A percentile compares a stretch with the other conserved stretches of the same genome.
Conservation (phyloP, 2,113 vertebrate species). For the Lepisosteus osseus region DNA sequence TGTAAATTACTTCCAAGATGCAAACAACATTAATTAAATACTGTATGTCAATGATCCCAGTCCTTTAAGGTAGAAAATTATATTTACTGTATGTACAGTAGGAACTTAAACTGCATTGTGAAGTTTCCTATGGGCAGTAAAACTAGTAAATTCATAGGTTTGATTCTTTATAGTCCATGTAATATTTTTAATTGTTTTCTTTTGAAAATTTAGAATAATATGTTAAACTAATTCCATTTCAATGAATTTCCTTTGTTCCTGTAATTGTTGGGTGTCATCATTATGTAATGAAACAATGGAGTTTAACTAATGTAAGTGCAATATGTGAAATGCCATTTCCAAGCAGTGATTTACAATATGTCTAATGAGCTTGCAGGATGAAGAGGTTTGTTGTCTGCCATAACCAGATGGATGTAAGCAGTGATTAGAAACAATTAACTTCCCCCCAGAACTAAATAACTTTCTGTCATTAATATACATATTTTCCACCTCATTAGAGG, state of each 20-base stretch:
- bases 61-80: too few species aligned
- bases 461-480: conserved; percentile 80
- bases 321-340: conserved; percentile 65
- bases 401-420: conserved; percentile 87
- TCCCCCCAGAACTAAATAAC: conserved; percentile 84
- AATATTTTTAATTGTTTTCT: too few species aligned
- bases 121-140: too few species aligned
- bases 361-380: conserved; percentile 80
- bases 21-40: too few species aligned
- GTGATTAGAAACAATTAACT: conserved; percentile 94
- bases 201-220: too few species aligned
- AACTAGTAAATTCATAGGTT: too few species aligned
- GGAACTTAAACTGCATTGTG: too few species aligned
- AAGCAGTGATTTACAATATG: conserved; percentile 70
- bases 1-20: too few species aligned
- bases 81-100: too few species aligned
- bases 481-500: conserved; percentile 81
- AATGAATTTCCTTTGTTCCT: not conserved
- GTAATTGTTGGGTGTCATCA: not conserved
- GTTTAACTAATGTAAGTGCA: conserved; percentile 59
- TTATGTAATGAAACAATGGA: conserved; percentile 35
- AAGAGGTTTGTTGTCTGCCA: conserved; percentile 88
- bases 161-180: too few species aligned
- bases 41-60: too few species aligned
- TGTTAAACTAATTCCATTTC: not conserved